These are phyloP conservation scores for Drosophila arizonae DNA, from an alignment of 1,140 invertebrate genomes.

Conservation along the genomic window DNA sequence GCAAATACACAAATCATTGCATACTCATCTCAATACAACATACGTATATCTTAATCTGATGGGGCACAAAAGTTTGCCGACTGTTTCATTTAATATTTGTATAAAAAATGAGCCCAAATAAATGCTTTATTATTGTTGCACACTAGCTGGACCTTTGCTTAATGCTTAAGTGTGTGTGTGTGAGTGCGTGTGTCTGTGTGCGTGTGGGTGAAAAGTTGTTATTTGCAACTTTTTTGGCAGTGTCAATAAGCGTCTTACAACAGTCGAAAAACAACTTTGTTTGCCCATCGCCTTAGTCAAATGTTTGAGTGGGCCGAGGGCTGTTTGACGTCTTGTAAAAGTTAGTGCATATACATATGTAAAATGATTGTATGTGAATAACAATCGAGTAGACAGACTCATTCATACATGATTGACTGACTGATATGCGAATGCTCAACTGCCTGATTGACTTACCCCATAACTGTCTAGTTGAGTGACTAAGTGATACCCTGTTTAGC, in stretches of 20 bases:
- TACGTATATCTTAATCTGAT: constrained; percentile 31
- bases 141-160: constrained; percentile 3
- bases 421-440: too few species aligned
- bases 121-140: constrained; percentile 24
- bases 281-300: constrained; percentile 19
- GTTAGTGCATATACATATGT: background rate
- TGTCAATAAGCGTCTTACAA: constrained; percentile 75
- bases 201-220: constrained; percentile 45
- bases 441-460: too few species aligned
- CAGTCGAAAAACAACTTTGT: constrained; percentile 48
- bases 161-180: constrained; percentile 15
- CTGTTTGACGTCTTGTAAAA: background rate
- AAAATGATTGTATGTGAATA: too few species aligned
- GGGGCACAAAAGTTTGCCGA: constrained; percentile 30
- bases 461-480: too few species aligned
- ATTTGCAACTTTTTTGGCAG: constrained; percentile 55
- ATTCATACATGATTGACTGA: too few species aligned
- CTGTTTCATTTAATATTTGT: constrained; percentile 26
- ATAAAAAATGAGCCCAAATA: constrained; percentile 19
- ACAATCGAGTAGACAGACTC: too few species aligned
- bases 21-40: constrained; percentile 14
- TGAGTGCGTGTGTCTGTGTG: constrained; percentile 1
- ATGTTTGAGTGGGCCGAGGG: constrained; percentile 18
- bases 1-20: constrained; percentile 1
- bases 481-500: too few species aligned